These are phyloP conservation scores for Takifugu flavidus DNA, from an alignment of 2,113 vertebrate species.

Conservation along the genomic window DNA sequence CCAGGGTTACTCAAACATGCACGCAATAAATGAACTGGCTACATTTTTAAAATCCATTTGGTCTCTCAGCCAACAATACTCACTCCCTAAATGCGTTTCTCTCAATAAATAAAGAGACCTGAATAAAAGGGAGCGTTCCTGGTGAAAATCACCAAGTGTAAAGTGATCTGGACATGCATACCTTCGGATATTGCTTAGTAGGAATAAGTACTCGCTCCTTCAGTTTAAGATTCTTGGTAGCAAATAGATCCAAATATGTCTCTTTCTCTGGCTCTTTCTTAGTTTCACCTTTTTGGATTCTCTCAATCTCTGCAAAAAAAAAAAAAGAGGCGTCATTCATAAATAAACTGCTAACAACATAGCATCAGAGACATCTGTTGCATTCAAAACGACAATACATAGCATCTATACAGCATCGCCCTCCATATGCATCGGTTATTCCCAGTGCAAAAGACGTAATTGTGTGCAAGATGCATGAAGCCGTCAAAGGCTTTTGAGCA, in stretches of 20 bases:
- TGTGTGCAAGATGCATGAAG: too few relatives aligned
- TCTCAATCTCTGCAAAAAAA: slow-evolving; percentile 85
- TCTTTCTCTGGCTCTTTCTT: slow-evolving; percentile 90
- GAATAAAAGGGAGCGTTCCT: too few relatives aligned
- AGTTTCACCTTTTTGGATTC: slow-evolving; percentile 89
- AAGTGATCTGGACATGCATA: slow-evolving; percentile 53
- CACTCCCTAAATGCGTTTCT: too few relatives aligned
- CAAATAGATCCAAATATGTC: slow-evolving; percentile 91
- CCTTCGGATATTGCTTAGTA: slow-evolving; percentile 92
- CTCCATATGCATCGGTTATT: background rate
- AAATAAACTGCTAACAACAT: too few relatives aligned
- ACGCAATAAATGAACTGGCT: too few relatives aligned
- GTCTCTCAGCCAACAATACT: too few relatives aligned
- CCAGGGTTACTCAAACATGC: too few relatives aligned
- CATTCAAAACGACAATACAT: background rate
- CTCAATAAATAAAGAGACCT: too few relatives aligned
- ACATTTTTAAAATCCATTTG: too few relatives aligned
- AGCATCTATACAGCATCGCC: background rate
- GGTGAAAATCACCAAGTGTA: background rate
- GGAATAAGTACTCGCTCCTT: slow-evolving; percentile 95
- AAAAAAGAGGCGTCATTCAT: background rate
- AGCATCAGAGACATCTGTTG: too few relatives aligned
- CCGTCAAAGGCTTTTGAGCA: too few relatives aligned
- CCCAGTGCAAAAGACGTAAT: too few relatives aligned
- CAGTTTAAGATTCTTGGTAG: slow-evolving; percentile 90